These are phyloP conservation scores for Mycteria americana DNA, from an alignment of 2,797 vertebrate genomes.

Conservation along the genomic window DNA sequence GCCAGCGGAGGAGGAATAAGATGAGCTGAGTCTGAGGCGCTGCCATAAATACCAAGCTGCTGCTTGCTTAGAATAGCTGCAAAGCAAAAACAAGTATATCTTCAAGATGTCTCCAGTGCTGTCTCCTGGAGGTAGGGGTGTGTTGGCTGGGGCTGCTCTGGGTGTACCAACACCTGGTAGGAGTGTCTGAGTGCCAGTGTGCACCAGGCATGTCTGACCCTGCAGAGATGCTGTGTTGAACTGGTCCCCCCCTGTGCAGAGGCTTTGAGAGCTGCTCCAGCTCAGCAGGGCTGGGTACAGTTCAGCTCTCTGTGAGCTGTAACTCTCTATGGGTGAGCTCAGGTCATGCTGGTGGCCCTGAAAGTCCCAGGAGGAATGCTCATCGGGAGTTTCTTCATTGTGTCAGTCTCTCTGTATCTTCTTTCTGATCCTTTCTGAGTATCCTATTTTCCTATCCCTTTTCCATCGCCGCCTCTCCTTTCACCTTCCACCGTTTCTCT, in stretches of 20 bases:
- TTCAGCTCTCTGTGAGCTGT: background rate
- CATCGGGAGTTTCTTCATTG: background rate
- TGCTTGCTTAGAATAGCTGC: background rate
- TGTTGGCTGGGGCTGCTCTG: background rate
- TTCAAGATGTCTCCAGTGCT: background rate
- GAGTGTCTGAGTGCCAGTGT: rapidly evolving
- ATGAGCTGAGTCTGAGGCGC: background rate
- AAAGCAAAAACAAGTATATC: background rate
- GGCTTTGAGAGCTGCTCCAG: background rate
- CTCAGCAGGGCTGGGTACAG: background rate
- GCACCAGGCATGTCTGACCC: rapidly evolving
- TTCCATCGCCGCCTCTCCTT: background rate
- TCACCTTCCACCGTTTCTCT: background rate
- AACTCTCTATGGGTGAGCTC: background rate
- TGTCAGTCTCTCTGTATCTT: background rate
- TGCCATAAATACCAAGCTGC: background rate
- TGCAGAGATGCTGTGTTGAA: background rate
- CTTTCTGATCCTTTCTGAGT: background rate
- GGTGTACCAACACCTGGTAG: background rate
- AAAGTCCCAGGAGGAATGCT: background rate
- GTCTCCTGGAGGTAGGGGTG: background rate
- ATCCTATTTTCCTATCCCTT: background rate
- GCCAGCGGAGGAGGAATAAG: background rate
- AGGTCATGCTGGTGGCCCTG: background rate
- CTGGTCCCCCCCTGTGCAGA: rapidly evolving